Evolutionary conservation across 53 echinoderm and acorn worm species (phyloP).

Genomic region (Holothuria leucospilota): DNA sequence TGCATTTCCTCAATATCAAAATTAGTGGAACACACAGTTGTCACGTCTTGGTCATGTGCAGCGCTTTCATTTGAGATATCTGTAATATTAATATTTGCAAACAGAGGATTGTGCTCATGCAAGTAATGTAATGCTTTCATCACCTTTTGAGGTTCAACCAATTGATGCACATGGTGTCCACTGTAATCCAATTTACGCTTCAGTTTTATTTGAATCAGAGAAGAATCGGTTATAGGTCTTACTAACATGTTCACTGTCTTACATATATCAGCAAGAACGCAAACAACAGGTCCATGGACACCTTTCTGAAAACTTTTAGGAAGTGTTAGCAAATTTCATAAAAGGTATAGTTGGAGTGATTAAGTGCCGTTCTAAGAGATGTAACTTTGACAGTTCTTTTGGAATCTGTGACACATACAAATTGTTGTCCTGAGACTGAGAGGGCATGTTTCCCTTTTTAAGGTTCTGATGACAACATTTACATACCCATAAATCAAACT

Average conservation of each 20-base stretch:
- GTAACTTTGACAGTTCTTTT: slow-evolving; percentile 12
- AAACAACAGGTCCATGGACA: slow-evolving; percentile 64
- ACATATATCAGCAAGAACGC: slow-evolving; percentile 52
- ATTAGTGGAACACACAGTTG: too few relatives aligned
- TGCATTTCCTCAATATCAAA: too few relatives aligned
- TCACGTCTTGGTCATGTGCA: too few relatives aligned
- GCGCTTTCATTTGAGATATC: too few relatives aligned
- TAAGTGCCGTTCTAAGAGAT: slow-evolving; percentile 50
- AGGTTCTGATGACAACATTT: not conserved
- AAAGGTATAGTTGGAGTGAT: slow-evolving; percentile 57
- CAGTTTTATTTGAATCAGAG: slow-evolving; percentile 67
- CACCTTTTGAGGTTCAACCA: slow-evolving; percentile 65
- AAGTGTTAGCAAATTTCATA: slow-evolving; percentile 56
- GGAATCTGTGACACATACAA: slow-evolving; percentile 36
- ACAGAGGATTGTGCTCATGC: slow-evolving; percentile 48
- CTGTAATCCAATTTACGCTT: slow-evolving; percentile 73
- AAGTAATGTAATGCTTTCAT: slow-evolving; percentile 61
- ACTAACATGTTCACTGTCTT: slow-evolving; percentile 50
- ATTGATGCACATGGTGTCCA: slow-evolving; percentile 67
- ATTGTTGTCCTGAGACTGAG: slow-evolving; percentile 41
- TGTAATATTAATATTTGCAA: slow-evolving; percentile 35
- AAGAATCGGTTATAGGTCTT: slow-evolving; percentile 51
- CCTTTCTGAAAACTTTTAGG: slow-evolving; percentile 61
- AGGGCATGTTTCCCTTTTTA: slow-evolving; percentile 5
- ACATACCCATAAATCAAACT: not conserved